A percentile compares a stretch with the other conserved stretches of the same genome.
Evolutionary conservation across 2,888 invertebrate species (phyloP).

Genomic region (Pyrgus malvae): DNA sequence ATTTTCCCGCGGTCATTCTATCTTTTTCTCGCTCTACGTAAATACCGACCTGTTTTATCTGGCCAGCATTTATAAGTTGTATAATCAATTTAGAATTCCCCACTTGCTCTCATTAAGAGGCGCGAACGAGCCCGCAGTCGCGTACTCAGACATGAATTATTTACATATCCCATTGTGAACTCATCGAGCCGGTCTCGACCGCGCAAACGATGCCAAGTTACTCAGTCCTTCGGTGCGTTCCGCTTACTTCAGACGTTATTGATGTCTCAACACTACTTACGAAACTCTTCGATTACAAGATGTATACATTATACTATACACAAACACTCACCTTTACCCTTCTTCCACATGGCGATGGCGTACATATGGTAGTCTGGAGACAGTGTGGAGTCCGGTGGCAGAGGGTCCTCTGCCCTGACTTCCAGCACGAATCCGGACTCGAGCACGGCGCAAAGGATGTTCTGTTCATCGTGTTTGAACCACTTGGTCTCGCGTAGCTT

Average conservation of each 20-base stretch:
- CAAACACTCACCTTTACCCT: conserved; percentile 84
- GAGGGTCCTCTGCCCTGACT: conserved; percentile 76
- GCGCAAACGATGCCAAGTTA: conserved; percentile 49
- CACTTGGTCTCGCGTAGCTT: conserved; percentile 88
- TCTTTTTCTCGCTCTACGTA: neutral
- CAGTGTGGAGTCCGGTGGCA: conserved; percentile 69
- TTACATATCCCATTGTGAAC: conserved; percentile 63
- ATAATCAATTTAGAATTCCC: conserved; percentile 29
- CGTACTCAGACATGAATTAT: conserved; percentile 45
- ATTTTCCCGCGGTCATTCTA: neutral
- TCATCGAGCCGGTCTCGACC: conserved; percentile 48
- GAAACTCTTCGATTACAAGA: conserved; percentile 29
- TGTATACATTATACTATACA: conserved; percentile 1
- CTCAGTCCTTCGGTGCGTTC: conserved; percentile 53
- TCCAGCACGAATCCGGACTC: conserved; percentile 88
- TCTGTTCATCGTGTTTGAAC: conserved; percentile 87
- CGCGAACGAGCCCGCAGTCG: conserved; percentile 33
- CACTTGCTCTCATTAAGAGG: conserved; percentile 29
- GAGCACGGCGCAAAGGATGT: conserved; percentile 86
- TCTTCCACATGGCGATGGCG: conserved; percentile 87
- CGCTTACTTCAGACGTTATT: conserved; percentile 49
- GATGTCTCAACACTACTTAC: conserved; percentile 41
- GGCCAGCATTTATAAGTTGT: no score
- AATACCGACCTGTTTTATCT: conserved; percentile 6
- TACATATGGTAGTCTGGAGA: conserved; percentile 83